Base-by-base conservation (phyloP, 2,797 vertebrate species). In the Megaceryle alcyon region DNA sequence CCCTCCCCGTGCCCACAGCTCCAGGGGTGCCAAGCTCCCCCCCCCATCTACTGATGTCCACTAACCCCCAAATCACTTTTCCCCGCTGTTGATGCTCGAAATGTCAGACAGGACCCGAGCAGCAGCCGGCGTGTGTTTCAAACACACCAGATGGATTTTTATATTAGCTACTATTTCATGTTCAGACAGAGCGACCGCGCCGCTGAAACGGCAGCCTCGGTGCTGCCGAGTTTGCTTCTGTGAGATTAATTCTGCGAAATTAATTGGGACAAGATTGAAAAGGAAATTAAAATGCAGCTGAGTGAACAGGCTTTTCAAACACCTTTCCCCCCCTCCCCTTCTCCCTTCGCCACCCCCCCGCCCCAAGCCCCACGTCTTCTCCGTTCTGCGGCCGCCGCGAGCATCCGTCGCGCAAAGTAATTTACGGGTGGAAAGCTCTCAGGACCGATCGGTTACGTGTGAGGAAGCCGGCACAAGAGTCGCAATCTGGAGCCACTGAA, bases 211-310 rank as follows among this genome's bases (percentile, higher is more conserved):
- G 65, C 97, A 95, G 98, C 97, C 97, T 97, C 97, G 39, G 66
- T 78, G 96, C 97, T 96, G 95, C 97, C 97, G 97, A 69, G 86
- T 96, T 97, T 85, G 97, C 96, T 97, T 97, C 93, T 92, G 77
- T 95, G 92, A 99, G 98, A 99, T 99, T 98, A 98, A 99, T 99
- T 98, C 98, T 92, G 97, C 84, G 91, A 96, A 99, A 99, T 99
- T 99, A 99, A 99, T 99, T 98, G 98, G 98, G 97, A 98, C 97
- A 98, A 98, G 98, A 98, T 98, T 98, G 98, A 98, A 98, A 98
- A 98, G 98, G 98, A 98, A 98, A 98, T 98, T 98, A 98, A 98
- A 98, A 98, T 98, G 98, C 98, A 98, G 98, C 98, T 98, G 98
- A 99, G 98, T 98, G 98, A 98, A 97, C 98, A 98, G 96, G 96